These are phyloP conservation scores for Tenebrio molitor DNA, from an alignment of 1,140 invertebrate species.

Conservation along the genomic window DNA sequence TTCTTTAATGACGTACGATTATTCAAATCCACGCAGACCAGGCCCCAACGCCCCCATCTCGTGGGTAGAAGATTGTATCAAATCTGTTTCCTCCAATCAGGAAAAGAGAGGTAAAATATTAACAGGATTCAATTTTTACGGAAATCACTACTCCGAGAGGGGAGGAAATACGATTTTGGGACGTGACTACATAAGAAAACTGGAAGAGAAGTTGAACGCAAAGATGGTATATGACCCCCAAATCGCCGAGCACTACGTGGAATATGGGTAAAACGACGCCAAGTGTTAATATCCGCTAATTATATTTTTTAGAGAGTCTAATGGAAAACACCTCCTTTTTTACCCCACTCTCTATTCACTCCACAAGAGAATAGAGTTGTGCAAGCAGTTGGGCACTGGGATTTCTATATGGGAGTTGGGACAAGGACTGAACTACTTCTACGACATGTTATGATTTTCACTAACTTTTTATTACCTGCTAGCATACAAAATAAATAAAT, in stretches of 20 bases:
- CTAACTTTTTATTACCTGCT: not conserved
- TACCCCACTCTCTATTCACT: slow-evolving; percentile 93
- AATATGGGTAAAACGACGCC: slow-evolving; percentile 90
- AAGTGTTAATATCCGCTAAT: no score
- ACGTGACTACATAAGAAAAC: slow-evolving; percentile 79
- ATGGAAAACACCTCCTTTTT: slow-evolving; percentile 79
- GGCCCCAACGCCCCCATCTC: slow-evolving; percentile 89
- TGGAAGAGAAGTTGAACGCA: slow-evolving; percentile 76
- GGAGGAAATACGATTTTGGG: slow-evolving; percentile 85
- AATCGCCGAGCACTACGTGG: slow-evolving; percentile 88
- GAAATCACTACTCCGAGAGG: slow-evolving; percentile 85
- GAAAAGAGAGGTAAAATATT: slow-evolving; percentile 83
- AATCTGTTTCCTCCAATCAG: slow-evolving; percentile 77
- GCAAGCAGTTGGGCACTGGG: slow-evolving; percentile 83
- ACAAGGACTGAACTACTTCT: slow-evolving; percentile 96
- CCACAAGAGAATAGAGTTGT: slow-evolving; percentile 83
- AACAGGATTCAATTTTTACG: slow-evolving; percentile 95
- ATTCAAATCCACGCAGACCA: slow-evolving; percentile 84
- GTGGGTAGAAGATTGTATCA: slow-evolving; percentile 87
- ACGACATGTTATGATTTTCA: slow-evolving; percentile 84
- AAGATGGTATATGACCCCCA: slow-evolving; percentile 83
- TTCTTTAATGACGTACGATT: slow-evolving; percentile 97
- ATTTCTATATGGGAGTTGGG: slow-evolving; percentile 96
- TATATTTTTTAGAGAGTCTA: slow-evolving; percentile 61
- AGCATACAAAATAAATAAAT: slow-evolving; percentile 13